phyloP scores from a whole-genome alignment of 2,797 vertebrate genomes.

The Peromyscus nudipes region DNA sequence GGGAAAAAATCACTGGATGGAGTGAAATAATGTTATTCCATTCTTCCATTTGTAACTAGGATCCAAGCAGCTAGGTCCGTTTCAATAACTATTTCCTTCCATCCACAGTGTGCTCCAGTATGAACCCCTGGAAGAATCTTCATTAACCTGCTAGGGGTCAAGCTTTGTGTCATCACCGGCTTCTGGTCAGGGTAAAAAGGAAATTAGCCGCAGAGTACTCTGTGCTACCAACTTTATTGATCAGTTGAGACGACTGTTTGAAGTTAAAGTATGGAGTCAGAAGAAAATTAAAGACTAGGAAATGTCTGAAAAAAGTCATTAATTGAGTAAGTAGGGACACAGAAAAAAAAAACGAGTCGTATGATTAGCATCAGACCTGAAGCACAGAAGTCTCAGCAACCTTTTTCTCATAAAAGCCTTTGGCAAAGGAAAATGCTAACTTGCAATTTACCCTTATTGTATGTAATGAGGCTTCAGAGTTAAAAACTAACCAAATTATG shows the following conservation, averaged over 20 bases:
- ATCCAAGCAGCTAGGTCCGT: neutral
- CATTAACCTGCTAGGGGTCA: neutral
- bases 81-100: neutral
- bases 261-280: neutral
- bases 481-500: conserved; percentile 56
- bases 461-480: conserved; percentile 7
- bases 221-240: neutral
- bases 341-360: neutral
- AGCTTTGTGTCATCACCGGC: neutral
- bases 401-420: conserved; percentile 37
- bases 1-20: too few species aligned
- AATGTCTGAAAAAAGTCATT: conserved; percentile 35
- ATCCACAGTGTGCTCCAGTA: neutral
- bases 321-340: conserved; percentile 38
- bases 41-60: neutral
- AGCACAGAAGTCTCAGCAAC: neutral
- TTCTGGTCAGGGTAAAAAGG: neutral
- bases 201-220: neutral
- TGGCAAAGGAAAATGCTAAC: neutral
- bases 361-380: neutral
- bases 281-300: conserved; percentile 35
- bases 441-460: neutral
- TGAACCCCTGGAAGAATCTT: neutral
- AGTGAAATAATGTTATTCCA: neutral
- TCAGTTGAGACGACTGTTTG: neutral